Evolutionary conservation across 1,140 invertebrate species (phyloP), one percentile per base, ranked within the genome.

Genomic region (Bilobella aurantiaca): DNA sequence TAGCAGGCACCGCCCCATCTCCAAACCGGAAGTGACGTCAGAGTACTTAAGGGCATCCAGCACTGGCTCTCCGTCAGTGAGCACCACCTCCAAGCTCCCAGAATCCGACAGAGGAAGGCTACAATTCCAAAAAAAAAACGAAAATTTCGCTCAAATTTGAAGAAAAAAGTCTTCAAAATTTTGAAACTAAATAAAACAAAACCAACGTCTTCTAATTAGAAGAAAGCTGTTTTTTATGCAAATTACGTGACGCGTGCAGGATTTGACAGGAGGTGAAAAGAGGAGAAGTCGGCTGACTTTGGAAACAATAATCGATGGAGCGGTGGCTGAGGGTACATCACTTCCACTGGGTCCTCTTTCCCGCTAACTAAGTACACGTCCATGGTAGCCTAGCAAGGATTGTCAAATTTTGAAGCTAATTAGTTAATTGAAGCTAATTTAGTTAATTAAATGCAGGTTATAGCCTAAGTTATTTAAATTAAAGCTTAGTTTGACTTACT

Each of bases 241-340:
- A n/a, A n/a, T n/a, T n/a, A n/a, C n/a, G n/a, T n/a, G n/a, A 72
- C 18, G 23, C 64, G 27, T 18, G 49, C 25, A 42, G 71, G 71
- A 66, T 73, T 73, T 1, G 61, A 32, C 12, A 73, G 65, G 2
- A 63, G 32, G 21, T 68, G 63, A 64, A 73, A 73, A 1, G 66
- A 64, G 2, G 60, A 25, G 12, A 56, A 34, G 25, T 46, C n/a
- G 3, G 57, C 32, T 1, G 66, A 56, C 25, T 31, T 42, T 16
- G 68, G 71, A 21, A 73, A 66, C 1, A 73, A 28, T 21, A 56
- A 69, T 5, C 56, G 16, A 42, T 73, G 71, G 21, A 73, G 34
- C 32, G 66, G 68, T 12, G 64, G 62, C 61, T 73, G 68, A 25
- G 71, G 71, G 16, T 68, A 30, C 71, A 73, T 73, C 37, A 64